These are phyloP conservation scores for Notolepis coatsorum DNA, from an alignment of 2,797 vertebrate genomes.

Conservation along the genomic window DNA sequence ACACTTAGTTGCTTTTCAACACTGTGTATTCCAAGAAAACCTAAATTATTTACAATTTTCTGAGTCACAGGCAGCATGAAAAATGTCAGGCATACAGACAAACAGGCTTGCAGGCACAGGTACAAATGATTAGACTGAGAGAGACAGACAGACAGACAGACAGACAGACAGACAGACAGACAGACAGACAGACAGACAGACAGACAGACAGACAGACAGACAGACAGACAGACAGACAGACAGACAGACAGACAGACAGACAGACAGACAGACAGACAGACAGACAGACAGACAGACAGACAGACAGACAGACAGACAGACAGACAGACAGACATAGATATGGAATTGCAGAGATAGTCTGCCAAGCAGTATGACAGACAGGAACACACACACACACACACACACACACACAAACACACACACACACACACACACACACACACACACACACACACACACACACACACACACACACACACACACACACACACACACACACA, in stretches of 20 bases:
- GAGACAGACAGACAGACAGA: slow-evolving; percentile 5
- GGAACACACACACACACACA: neutral
- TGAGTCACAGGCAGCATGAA: slow-evolving; percentile 6
- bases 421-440: neutral
- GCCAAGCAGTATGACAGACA: neutral
- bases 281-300: neutral
- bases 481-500: neutral
- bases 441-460: neutral
- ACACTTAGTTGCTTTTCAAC: too few species aligned
- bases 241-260: neutral
- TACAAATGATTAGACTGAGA: neutral
- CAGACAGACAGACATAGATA: neutral
- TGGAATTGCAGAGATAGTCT: neutral
- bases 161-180: neutral
- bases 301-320: neutral
- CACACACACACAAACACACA: neutral
- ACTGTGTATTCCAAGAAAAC: slow-evolving; percentile 15
- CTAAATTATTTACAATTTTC: neutral
- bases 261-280: neutral
- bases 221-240: neutral
- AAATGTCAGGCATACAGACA: neutral
- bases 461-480: neutral
- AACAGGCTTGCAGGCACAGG: neutral
- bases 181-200: neutral
- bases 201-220: neutral